Evolutionary conservation across 2,888 invertebrate genomes (phyloP).

Genomic region (Pterostichus niger): DNA sequence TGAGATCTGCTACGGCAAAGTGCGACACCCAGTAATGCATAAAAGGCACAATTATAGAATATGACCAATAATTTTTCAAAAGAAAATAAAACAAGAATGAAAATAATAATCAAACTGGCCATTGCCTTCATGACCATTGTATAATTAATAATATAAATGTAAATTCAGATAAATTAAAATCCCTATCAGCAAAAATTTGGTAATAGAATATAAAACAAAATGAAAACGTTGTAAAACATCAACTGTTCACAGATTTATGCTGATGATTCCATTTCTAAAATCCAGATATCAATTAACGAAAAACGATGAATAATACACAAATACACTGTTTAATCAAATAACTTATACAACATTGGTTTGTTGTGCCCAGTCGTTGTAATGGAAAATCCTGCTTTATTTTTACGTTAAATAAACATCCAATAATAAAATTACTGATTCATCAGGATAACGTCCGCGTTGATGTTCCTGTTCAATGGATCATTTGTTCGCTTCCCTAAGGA

Average conservation of each 20-base stretch:
- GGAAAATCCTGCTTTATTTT: constrained; percentile 44
- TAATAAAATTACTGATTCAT: constrained; percentile 63
- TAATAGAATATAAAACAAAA: too few relatives aligned
- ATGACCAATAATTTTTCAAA: too few relatives aligned
- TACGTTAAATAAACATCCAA: constrained; percentile 62
- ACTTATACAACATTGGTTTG: constrained; percentile 36
- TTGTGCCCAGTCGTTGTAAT: constrained; percentile 34
- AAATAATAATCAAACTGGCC: too few relatives aligned
- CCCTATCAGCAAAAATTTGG: too few relatives aligned
- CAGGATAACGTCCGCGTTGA: constrained; percentile 13
- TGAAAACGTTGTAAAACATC: too few relatives aligned
- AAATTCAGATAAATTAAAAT: too few relatives aligned
- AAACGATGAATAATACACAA: constrained; percentile 20
- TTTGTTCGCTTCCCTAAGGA: neutral
- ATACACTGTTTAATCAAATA: constrained; percentile 28
- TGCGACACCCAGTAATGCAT: too few relatives aligned
- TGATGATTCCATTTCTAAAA: neutral
- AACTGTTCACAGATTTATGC: neutral
- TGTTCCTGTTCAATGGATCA: constrained; percentile 10
- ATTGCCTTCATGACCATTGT: too few relatives aligned
- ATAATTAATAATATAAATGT: too few relatives aligned
- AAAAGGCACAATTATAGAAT: too few relatives aligned
- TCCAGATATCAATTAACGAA: constrained; percentile 29
- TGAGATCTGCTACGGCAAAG: too few relatives aligned
- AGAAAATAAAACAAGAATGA: too few relatives aligned